Evolutionary conservation across 2,888 invertebrate genomes (phyloP).

Genomic region (Macrophya alboannulata): DNA sequence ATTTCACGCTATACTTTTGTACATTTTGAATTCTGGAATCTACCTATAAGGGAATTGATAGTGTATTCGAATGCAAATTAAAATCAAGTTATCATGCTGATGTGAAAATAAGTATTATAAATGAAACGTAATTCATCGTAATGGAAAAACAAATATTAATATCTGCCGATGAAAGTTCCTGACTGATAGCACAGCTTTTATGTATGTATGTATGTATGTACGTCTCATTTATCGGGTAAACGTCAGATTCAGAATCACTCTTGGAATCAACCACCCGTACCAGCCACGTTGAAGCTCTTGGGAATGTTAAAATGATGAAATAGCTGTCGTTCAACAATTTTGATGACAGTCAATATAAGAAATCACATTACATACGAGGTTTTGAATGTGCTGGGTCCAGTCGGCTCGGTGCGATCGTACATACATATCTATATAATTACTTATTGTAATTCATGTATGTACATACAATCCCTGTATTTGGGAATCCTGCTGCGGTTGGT

Average conservation of each 20-base stretch:
- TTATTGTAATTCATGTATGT: too few species aligned
- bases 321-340: neutral
- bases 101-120: too few species aligned
- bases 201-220: neutral
- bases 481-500: too few species aligned
- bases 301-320: neutral
- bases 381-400: too few species aligned
- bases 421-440: too few species aligned
- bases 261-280: neutral
- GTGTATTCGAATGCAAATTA: too few species aligned
- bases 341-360: neutral
- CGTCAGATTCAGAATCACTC: conserved; percentile 8
- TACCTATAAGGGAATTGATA: too few species aligned
- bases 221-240: conserved; percentile 2
- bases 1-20: too few species aligned
- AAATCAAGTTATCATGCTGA: too few species aligned
- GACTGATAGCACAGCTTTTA: neutral
- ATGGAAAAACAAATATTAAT: neutral
- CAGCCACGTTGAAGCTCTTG: neutral
- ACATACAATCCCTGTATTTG: too few species aligned
- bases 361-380: neutral
- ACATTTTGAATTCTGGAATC: too few species aligned
- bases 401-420: too few species aligned
- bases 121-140: neutral
- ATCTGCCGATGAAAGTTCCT: neutral